These are phyloP conservation scores for Hippocampus abdominalis DNA, from an alignment of 2,113 vertebrate species.

Conservation along the genomic window DNA sequence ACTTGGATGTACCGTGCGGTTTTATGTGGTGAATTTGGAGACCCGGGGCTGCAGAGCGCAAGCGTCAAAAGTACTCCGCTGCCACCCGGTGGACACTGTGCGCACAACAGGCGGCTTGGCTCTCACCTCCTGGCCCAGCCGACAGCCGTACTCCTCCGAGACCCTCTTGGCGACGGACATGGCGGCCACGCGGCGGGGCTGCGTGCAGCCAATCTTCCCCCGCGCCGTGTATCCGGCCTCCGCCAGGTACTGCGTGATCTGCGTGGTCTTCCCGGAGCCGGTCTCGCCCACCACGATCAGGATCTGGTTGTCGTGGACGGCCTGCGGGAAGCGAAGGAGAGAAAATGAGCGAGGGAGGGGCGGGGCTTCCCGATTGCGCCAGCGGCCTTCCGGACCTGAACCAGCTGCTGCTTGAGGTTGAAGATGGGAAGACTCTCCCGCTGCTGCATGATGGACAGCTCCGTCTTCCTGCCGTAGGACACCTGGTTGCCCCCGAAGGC, in stretches of 20 bases:
- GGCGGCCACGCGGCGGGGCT: constrained; percentile 93
- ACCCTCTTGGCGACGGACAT: constrained; percentile 98
- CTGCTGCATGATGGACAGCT: constrained; percentile 93
- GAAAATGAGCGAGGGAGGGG: neutral
- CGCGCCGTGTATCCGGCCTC: constrained; percentile 93
- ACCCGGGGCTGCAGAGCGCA: too few species aligned
- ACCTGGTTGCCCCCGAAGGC: constrained; percentile 98
- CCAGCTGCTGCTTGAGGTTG: constrained; percentile 94
- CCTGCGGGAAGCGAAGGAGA: constrained; percentile 67
- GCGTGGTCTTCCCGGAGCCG: constrained; percentile 95
- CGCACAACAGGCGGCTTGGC: neutral
- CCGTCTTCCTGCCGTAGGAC: constrained; percentile 95
- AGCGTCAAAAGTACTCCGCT: neutral
- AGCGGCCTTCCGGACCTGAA: constrained; percentile 75
- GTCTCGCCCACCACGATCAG: constrained; percentile 97
- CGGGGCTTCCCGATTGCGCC: neutral
- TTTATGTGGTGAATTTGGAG: too few species aligned
- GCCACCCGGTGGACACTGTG: neutral
- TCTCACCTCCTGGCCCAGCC: constrained; percentile 90
- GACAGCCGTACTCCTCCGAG: constrained; percentile 96
- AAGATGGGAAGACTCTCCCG: constrained; percentile 96
- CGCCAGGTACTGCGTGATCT: constrained; percentile 96
- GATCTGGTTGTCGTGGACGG: constrained; percentile 97
- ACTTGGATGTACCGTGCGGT: too few species aligned
- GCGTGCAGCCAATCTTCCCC: constrained; percentile 96